phyloP scores from a whole-genome alignment of 2,113 vertebrate genomes.

The Poeciliopsis occidentalis region DNA sequence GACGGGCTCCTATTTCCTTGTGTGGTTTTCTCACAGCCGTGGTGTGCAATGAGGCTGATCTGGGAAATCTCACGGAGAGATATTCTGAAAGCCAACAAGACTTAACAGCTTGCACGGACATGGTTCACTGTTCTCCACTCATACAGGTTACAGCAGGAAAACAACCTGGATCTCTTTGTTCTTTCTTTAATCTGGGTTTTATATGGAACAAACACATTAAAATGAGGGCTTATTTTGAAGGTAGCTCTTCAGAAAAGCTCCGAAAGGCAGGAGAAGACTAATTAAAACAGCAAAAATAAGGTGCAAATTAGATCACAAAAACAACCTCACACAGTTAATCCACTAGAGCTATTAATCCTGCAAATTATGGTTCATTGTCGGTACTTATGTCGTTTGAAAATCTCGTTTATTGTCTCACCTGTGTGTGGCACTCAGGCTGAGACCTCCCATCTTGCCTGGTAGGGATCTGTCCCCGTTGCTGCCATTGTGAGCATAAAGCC shows the following conservation, averaged over 20 bases:
- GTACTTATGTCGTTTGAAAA: neutral
- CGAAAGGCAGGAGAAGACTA: neutral
- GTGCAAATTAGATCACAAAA: neutral
- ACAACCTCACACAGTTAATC: neutral
- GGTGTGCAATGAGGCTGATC: neutral
- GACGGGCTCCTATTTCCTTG: neutral
- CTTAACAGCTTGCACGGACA: slow-evolving; percentile 2
- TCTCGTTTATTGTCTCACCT: slow-evolving; percentile 79
- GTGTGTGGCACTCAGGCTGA: slow-evolving; percentile 83
- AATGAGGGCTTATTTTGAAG: neutral
- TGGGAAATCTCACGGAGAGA: neutral
- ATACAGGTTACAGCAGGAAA: neutral
- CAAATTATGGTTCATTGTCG: neutral
- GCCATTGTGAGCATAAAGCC: slow-evolving; percentile 78
- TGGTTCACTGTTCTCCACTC: slow-evolving; percentile 1
- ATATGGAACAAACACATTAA: neutral
- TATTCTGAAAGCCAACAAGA: slow-evolving; percentile 14
- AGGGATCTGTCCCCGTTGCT: slow-evolving; percentile 80
- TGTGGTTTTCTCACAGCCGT: slow-evolving; percentile 14
- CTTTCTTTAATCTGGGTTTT: neutral
- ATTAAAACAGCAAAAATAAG: neutral
- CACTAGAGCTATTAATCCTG: slow-evolving; percentile 5
- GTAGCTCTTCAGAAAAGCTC: neutral
- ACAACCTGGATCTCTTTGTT: neutral
- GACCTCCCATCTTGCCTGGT: slow-evolving; percentile 84